These are phyloP conservation scores for Brachionus plicatilis DNA, from an alignment of 1,140 invertebrate species.

Conservation along the genomic window DNA sequence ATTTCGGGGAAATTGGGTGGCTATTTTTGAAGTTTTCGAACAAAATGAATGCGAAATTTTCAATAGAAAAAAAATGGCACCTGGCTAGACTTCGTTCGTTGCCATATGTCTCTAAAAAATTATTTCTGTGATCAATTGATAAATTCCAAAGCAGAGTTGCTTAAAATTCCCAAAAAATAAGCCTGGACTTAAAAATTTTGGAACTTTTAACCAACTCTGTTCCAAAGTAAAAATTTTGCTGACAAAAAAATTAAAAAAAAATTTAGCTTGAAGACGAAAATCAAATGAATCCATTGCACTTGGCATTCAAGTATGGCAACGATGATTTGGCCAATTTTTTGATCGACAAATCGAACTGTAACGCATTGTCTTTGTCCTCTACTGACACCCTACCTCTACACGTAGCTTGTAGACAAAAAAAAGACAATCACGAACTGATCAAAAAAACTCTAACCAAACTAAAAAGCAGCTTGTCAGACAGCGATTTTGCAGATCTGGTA, in stretches of 20 bases:
- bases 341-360: background rate
- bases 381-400: background rate
- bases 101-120: too few relatives aligned
- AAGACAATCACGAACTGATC: background rate
- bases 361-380: background rate
- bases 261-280: background rate
- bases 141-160: too few relatives aligned
- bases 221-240: too few relatives aligned
- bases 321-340: background rate
- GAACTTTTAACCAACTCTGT: too few relatives aligned
- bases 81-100: too few relatives aligned
- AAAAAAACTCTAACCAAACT: slow-evolving; percentile 24
- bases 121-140: too few relatives aligned
- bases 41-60: too few relatives aligned
- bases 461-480: background rate
- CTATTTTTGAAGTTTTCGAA: too few relatives aligned
- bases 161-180: too few relatives aligned
- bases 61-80: too few relatives aligned
- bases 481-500: background rate
- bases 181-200: too few relatives aligned
- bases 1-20: too few relatives aligned
- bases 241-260: background rate
- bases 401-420: slow-evolving; percentile 18
- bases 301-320: slow-evolving; percentile 25
- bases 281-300: slow-evolving; percentile 1